These are phyloP conservation scores for Leucopternis melanops DNA, from an alignment of 2,113 vertebrate species.

Conservation along the genomic window DNA sequence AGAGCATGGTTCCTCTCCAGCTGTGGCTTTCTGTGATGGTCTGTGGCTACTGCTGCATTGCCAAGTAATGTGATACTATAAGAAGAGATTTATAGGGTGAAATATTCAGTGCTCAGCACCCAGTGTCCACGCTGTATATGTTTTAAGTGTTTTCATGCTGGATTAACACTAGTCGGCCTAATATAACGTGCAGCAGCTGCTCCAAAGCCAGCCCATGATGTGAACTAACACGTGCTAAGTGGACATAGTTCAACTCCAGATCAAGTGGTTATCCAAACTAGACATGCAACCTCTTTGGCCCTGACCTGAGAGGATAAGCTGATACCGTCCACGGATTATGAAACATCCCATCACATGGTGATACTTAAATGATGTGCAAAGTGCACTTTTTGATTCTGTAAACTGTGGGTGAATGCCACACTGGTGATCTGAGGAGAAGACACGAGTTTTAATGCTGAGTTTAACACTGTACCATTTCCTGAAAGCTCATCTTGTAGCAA, in stretches of 20 bases:
- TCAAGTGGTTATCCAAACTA: neutral
- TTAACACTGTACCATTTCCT: neutral
- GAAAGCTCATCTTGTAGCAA: neutral
- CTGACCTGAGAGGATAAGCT: neutral
- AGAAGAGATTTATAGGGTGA: neutral
- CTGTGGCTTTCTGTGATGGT: neutral
- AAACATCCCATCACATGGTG: neutral
- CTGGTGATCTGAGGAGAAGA: neutral
- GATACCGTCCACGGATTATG: neutral
- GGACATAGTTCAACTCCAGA: neutral
- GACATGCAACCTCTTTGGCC: neutral
- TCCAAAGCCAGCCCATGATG: neutral
- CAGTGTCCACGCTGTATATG: accelerated
- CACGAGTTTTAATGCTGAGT: neutral
- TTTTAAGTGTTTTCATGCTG: neutral
- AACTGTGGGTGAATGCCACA: neutral
- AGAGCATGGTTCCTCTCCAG: neutral
- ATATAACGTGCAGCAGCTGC: neutral
- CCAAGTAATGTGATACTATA: neutral
- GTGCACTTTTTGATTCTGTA: neutral
- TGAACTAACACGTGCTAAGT: neutral
- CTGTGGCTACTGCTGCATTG: neutral
- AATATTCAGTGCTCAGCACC: neutral
- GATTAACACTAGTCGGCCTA: neutral
- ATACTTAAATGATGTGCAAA: neutral